These are phyloP conservation scores for Synergus itoensis DNA, from an alignment of 2,888 invertebrate genomes.

Conservation along the genomic window DNA sequence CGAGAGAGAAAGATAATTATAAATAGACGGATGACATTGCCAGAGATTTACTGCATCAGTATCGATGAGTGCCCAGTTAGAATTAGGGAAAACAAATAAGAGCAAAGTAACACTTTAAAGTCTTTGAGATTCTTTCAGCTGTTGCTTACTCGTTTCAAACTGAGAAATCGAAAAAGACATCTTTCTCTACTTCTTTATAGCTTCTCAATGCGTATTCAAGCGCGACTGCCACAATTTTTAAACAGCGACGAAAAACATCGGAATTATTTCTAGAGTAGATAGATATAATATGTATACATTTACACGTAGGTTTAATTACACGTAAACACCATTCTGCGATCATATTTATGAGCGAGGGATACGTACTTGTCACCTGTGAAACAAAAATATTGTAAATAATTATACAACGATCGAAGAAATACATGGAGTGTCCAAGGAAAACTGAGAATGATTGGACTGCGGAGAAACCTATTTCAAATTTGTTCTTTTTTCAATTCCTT, in stretches of 20 bases:
- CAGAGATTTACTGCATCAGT: not conserved
- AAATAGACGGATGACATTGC: slow-evolving; percentile 18
- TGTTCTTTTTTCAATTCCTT: not conserved
- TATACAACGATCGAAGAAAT: slow-evolving; percentile 67
- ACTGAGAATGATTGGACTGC: slow-evolving; percentile 62
- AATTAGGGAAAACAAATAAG: slow-evolving; percentile 3
- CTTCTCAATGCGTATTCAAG: not conserved
- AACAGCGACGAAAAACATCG: slow-evolving; percentile 25
- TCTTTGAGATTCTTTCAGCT: slow-evolving; percentile 15
- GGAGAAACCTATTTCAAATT: slow-evolving; percentile 69
- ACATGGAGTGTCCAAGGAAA: slow-evolving; percentile 71
- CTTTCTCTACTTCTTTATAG: slow-evolving; percentile 11
- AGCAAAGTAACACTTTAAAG: not conserved
- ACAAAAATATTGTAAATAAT: slow-evolving; percentile 70
- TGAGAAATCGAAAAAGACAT: not conserved
- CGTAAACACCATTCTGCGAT: slow-evolving; percentile 60
- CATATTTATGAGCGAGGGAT: slow-evolving; percentile 68
- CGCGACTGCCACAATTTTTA: not conserved
- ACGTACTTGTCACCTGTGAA: slow-evolving; percentile 61
- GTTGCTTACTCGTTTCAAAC: not conserved
- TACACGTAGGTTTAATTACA: slow-evolving; percentile 52
- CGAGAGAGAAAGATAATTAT: slow-evolving; percentile 29
- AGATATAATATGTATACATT: slow-evolving; percentile 48
- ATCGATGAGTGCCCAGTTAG: slow-evolving; percentile 12
- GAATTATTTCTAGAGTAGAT: slow-evolving; percentile 31